These are phyloP conservation scores for Julus scandinavius DNA, from an alignment of 2,888 invertebrate species.

Conservation along the genomic window DNA sequence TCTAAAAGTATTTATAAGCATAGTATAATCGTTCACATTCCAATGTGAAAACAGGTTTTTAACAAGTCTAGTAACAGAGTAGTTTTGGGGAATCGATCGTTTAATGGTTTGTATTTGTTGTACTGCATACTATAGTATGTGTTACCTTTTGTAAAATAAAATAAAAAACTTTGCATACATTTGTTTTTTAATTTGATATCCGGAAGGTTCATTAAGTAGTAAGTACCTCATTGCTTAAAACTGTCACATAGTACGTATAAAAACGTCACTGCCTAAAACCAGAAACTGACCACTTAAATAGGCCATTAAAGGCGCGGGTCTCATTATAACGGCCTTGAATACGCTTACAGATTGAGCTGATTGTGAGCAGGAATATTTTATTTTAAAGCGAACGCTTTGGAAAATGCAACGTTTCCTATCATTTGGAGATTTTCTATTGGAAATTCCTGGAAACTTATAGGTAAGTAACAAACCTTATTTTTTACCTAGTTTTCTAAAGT, in stretches of 20 bases:
- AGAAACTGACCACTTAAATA: constrained; percentile 45
- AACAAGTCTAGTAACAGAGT: not conserved
- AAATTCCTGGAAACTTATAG: not conserved
- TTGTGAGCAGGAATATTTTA: constrained; percentile 32
- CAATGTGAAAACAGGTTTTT: not conserved
- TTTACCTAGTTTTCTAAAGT: too few relatives aligned
- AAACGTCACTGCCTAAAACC: not conserved
- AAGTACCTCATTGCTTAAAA: constrained; percentile 40
- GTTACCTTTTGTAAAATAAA: not conserved
- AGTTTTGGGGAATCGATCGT: not conserved
- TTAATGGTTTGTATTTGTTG: not conserved
- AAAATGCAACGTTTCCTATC: constrained; percentile 4
- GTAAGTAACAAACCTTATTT: not conserved
- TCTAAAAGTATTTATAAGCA: too few relatives aligned
- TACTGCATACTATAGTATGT: not conserved
- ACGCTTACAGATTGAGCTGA: constrained; percentile 30
- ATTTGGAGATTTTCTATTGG: not conserved
- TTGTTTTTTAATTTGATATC: constrained; percentile 5
- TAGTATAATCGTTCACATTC: not conserved
- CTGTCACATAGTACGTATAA: constrained; percentile 29
- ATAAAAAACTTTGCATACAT: not conserved
- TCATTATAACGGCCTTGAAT: constrained; percentile 40
- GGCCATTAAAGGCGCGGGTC: constrained; percentile 43
- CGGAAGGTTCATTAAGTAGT: not conserved
- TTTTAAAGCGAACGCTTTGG: not conserved